Base-by-base conservation (phyloP, 2,888 invertebrate species). In the Dascillus cervinus region DNA sequence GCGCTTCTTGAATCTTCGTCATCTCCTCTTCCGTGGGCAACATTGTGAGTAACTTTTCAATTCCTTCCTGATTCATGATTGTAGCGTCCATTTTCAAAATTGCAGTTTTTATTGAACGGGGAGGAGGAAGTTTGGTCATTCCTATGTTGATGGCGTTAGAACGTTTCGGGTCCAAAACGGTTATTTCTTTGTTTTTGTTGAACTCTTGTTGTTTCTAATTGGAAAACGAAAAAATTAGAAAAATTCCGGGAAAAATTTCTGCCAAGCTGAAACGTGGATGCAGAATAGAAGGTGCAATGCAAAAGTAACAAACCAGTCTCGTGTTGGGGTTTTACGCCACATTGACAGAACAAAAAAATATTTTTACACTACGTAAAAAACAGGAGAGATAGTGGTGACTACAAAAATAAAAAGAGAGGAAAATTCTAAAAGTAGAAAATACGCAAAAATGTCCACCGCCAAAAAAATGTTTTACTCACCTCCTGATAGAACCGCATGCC, bases 131-230 rank as follows among this genome's bases (percentile, higher is more conserved):
- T 62, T 96, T 97, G 11, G 97, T 99, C 84, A 99, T 88, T 9
- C 96, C 96, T 52, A 99, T 99, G 63, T 98, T 98, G 50, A 99
- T 98, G 22, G 95, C 96, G 64, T 98, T 98, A 4, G 98, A 98
- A 44, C 98, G 75, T 63, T 97, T 98, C 24, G 94, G 85, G 64
- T 95, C 94, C 64, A 98, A 69, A 21, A 98, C 95, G 32, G 95
- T 87, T 40, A 94, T 79, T 65, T 91, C 89, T 60, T 89, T 90
- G 66, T 83, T 89, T 55, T 84, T 85, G 56, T 82, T 83, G 64
- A 82, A 67, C 58, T 85, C 85, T 67, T 83, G 82, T 69, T 84
- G 82, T 70, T 84, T 85, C 85, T 86, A 36, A 22, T n/a, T n/a
- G n/a, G n/a, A n/a, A n/a, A n/a, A n/a, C n/a, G n/a, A n/a, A n/a